These are phyloP conservation scores for Cephus nigrinus DNA, from an alignment of 2,888 invertebrate genomes.

Conservation along the genomic window DNA sequence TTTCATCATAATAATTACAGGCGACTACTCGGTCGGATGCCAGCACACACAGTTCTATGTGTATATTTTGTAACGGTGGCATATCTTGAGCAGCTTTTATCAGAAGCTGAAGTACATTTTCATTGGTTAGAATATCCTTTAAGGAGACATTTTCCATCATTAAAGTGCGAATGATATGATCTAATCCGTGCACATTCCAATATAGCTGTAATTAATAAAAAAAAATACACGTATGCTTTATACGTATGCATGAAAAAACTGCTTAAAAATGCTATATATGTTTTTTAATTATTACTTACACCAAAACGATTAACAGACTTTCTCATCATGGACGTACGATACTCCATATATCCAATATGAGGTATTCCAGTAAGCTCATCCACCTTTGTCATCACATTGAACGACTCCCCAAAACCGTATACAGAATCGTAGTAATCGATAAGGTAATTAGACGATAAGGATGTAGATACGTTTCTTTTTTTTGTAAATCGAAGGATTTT, in stretches of 20 bases:
- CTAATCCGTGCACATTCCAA: conserved; percentile 33
- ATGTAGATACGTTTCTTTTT: conserved; percentile 44
- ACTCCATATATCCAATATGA: conserved; percentile 47
- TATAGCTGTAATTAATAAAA: conserved; percentile 34
- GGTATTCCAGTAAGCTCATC: conserved; percentile 58
- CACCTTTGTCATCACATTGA: conserved; percentile 49
- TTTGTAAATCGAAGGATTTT: conserved; percentile 58
- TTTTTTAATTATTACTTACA: conserved; percentile 16
- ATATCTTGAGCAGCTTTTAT: conserved; percentile 28
- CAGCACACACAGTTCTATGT: conserved; percentile 39
- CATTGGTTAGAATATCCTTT: conserved; percentile 21
- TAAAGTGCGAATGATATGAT: conserved; percentile 24
- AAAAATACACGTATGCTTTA: background rate
- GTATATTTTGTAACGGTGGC: conserved; percentile 27
- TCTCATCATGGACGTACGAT: conserved; percentile 36
- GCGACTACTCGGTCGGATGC: conserved; percentile 34
- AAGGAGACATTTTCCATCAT: background rate
- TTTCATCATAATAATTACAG: conserved; percentile 30
- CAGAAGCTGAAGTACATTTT: conserved; percentile 37
- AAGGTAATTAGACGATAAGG: conserved; percentile 52
- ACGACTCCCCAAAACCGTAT: conserved; percentile 63
- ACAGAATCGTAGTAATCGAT: conserved; percentile 63
- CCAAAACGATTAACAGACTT: conserved; percentile 27
- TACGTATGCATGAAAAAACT: no score
- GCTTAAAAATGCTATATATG: no score